A percentile compares a stretch with the other conserved stretches of the same genome.
These are phyloP conservation scores for Sterna hirundo DNA, from an alignment of 2,113 vertebrate genomes.

Conservation along the genomic window DNA sequence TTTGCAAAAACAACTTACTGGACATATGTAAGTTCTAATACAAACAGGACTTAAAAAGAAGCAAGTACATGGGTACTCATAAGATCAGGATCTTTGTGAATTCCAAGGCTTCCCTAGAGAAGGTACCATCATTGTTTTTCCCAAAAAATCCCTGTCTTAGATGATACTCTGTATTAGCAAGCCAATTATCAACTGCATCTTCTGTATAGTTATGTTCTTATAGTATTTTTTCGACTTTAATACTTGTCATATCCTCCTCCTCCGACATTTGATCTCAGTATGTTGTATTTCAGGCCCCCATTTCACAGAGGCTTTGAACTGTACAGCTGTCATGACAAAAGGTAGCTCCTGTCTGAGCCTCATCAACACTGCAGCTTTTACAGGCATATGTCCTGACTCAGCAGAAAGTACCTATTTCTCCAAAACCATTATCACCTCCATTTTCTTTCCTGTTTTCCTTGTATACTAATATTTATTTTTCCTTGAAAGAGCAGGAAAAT, in stretches of 20 bases:
- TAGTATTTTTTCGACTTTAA: background rate
- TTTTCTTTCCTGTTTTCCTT: slow-evolving; percentile 19
- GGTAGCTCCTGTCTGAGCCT: background rate
- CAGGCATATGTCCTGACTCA: background rate
- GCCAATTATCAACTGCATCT: background rate
- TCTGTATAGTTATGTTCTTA: background rate
- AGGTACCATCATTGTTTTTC: background rate
- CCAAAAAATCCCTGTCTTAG: background rate
- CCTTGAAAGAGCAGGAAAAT: background rate
- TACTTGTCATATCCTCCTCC: background rate
- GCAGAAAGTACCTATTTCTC: background rate
- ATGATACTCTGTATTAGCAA: background rate
- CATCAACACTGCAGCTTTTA: background rate
- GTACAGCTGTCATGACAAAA: background rate
- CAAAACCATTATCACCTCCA: slow-evolving; percentile 2
- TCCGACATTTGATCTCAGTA: background rate
- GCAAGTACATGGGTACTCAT: background rate
- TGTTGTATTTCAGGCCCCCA: background rate
- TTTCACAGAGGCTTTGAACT: background rate
- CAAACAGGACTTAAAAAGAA: background rate
- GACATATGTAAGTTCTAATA: background rate
- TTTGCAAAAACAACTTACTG: background rate
- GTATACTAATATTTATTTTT: background rate
- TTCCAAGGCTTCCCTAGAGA: background rate
- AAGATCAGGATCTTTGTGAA: background rate